Evolutionary conservation across 2,888 invertebrate genomes (phyloP).

Genomic region (Eueremaeus valkanovi): DNA sequence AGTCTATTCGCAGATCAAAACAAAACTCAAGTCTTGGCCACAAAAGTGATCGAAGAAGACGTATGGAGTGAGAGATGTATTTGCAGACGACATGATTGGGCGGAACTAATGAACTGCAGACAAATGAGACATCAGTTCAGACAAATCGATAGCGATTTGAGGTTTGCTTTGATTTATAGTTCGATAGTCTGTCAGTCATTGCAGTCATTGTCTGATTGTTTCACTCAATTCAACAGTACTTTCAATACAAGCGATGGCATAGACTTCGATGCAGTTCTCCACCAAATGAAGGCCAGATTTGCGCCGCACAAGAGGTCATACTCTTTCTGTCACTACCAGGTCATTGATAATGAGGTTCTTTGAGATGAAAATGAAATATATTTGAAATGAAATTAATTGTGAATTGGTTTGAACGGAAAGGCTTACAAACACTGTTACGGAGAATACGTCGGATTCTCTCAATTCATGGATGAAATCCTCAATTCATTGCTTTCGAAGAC

Average conservation of each 20-base stretch:
- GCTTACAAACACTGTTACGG: constrained; percentile 86
- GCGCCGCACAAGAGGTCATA: constrained; percentile 65
- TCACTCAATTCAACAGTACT: constrained; percentile 10
- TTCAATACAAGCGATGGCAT: constrained; percentile 36
- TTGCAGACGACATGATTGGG: constrained; percentile 28
- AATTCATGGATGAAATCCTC: constrained; percentile 85
- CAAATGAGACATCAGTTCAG: not conserved
- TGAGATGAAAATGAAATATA: too few relatives aligned
- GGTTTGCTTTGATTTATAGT: not conserved
- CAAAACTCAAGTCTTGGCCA: not conserved
- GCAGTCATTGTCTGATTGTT: not conserved
- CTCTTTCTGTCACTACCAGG: constrained; percentile 83
- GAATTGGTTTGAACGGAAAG: constrained; percentile 50
- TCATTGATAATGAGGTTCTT: constrained; percentile 68
- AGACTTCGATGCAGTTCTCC: constrained; percentile 14
- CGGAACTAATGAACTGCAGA: constrained; percentile 8
- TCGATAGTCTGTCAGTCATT: not conserved
- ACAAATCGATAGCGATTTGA: constrained; percentile 37
- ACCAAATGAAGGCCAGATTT: constrained; percentile 31
- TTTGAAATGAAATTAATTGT: not conserved
- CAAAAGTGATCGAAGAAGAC: constrained; percentile 4
- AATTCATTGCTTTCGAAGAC: constrained; percentile 74
- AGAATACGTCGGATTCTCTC: constrained; percentile 89
- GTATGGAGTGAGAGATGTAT: constrained; percentile 29
- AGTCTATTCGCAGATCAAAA: not conserved